Percentiles rank a stretch among this genome's conserved stretches.
Conservation (phyloP, 2,888 invertebrate genomes). For the Caenorhabditis sp. region DNA sequence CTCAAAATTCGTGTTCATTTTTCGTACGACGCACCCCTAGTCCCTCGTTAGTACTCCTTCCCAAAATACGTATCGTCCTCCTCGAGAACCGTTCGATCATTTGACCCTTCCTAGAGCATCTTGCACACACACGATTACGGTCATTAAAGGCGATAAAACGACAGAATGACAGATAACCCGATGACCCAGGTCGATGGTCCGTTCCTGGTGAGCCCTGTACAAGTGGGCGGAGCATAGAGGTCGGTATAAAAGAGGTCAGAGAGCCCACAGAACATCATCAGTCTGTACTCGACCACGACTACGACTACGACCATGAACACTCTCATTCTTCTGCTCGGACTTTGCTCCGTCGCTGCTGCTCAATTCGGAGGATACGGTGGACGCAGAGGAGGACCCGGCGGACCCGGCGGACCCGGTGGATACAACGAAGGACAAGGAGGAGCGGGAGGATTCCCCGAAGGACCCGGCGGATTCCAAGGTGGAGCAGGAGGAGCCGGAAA, state of each 20-base stretch:
- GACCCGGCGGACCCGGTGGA: constrained; percentile 26
- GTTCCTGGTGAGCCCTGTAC: not conserved
- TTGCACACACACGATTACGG: too few relatives aligned
- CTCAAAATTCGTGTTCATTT: too few relatives aligned
- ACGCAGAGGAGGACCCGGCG: constrained; percentile 25
- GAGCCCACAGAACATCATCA: not conserved
- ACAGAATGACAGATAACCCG: not conserved
- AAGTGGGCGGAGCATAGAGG: constrained; percentile 6
- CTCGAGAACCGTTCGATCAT: too few relatives aligned
- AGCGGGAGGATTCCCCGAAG: constrained; percentile 11
- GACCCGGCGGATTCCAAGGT: constrained; percentile 8
- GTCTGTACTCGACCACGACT: not conserved
- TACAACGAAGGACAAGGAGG: constrained; percentile 6
- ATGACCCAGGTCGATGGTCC: not conserved
- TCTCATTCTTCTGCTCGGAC: constrained; percentile 5
- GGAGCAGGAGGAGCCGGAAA: constrained; percentile 20
- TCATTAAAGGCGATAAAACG: not conserved
- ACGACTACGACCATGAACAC: too few relatives aligned
- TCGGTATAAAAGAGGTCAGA: constrained; percentile 11
- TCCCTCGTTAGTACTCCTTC: too few relatives aligned
- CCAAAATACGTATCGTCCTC: too few relatives aligned
- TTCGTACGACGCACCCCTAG: too few relatives aligned
- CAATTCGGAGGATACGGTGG: constrained; percentile 34
- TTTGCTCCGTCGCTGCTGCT: constrained; percentile 36
- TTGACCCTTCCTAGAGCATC: constrained; percentile 6